These are phyloP conservation scores for Hemithea aestivaria DNA, from an alignment of 2,888 invertebrate genomes.

Conservation along the genomic window DNA sequence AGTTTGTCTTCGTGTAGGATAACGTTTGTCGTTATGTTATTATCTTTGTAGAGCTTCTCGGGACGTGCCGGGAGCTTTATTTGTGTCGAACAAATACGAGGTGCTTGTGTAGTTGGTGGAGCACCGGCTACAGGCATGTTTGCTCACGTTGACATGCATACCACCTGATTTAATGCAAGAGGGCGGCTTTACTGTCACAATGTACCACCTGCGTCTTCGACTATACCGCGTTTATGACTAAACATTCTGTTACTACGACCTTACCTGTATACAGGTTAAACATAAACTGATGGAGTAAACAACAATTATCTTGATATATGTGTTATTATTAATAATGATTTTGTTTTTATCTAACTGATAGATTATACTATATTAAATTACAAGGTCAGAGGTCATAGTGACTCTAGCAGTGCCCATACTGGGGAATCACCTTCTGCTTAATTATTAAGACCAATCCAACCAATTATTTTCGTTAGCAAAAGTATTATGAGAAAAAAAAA, in stretches of 20 bases:
- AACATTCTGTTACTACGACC: conserved; percentile 4
- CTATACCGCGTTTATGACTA: too few species aligned
- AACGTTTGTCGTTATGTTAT: conserved; percentile 48
- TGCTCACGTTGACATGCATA: conserved; percentile 66
- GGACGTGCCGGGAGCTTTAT: conserved; percentile 59
- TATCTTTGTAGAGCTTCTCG: conserved; percentile 49
- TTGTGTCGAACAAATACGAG: conserved; percentile 65
- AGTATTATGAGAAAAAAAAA: too few species aligned
- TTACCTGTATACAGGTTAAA: conserved; percentile 5
- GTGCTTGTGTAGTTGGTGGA: conserved; percentile 51
- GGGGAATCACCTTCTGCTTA: too few species aligned
- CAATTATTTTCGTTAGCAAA: too few species aligned
- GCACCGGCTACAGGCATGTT: conserved; percentile 53
- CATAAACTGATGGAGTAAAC: conserved; percentile 7
- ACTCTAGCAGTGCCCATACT: too few species aligned
- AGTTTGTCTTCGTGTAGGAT: conserved; percentile 27
- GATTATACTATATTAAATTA: too few species aligned
- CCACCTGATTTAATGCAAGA: conserved; percentile 50
- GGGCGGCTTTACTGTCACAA: conserved; percentile 12
- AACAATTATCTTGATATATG: conserved; percentile 14
- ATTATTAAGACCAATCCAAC: too few species aligned
- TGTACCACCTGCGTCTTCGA: conserved; percentile 8
- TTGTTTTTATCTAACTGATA: conserved; percentile 3
- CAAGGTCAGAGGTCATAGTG: too few species aligned
- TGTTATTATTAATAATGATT: too few species aligned